Percentiles rank a stretch among this genome's conserved stretches.
phyloP scores from a whole-genome alignment of 2,113 vertebrate species.

The Gambusia holbrooki region DNA sequence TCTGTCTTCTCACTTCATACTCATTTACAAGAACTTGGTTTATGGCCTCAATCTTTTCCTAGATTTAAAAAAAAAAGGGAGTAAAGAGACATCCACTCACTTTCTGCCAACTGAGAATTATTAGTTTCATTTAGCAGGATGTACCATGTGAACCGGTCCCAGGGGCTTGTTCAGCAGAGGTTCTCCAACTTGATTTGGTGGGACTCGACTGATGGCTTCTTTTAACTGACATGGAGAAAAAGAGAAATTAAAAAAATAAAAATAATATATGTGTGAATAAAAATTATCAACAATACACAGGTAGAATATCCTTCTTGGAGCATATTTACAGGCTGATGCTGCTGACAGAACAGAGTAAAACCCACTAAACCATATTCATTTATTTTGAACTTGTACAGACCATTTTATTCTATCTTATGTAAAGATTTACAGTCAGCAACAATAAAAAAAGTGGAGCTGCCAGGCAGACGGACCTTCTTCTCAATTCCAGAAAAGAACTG shows the following conservation, averaged over 20 bases:
- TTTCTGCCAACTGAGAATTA: too few species aligned
- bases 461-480: conserved; percentile 86
- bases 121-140: conserved; percentile 18
- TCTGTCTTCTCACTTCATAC: conserved; percentile 95
- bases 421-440: neutral
- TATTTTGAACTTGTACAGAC: too few species aligned
- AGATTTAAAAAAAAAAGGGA: conserved; percentile 13
- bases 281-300: neutral
- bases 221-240: conserved; percentile 83
- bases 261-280: neutral
- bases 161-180: conserved; percentile 91
- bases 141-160: conserved; percentile 95
- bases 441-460: neutral
- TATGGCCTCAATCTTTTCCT: conserved; percentile 98
- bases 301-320: too few species aligned
- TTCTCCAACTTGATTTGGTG: conserved; percentile 89
- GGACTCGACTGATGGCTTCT: conserved; percentile 91
- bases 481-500: conserved; percentile 99
- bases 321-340: neutral
- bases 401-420: too few species aligned
- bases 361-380: neutral
- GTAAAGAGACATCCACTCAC: neutral
- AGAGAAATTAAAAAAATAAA: neutral
- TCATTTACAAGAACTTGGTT: conserved; percentile 96
- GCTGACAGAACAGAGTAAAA: neutral